These are phyloP conservation scores for Ochropleura leucogaster DNA, from an alignment of 2,888 invertebrate genomes.

Conservation along the genomic window DNA sequence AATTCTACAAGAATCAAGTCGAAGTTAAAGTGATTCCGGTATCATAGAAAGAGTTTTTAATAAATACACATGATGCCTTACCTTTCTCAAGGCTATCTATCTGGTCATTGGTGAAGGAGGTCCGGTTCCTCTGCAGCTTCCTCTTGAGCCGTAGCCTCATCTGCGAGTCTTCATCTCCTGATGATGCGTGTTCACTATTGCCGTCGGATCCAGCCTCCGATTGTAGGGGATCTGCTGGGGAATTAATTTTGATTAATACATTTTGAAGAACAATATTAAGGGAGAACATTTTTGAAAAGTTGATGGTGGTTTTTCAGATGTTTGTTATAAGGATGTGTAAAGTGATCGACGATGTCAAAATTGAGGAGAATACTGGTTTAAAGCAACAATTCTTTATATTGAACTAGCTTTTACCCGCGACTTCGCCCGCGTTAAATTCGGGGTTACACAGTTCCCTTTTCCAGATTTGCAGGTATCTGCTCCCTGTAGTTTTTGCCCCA, in stretches of 20 bases:
- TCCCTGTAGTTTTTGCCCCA: no score
- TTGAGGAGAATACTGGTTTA: no score
- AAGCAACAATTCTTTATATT: no score
- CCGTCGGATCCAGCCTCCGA: constrained; percentile 94
- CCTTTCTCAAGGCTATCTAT: constrained; percentile 99
- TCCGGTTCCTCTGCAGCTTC: constrained; percentile 98
- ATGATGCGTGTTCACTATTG: constrained; percentile 97
- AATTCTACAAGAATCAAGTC: not conserved
- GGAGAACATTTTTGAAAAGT: not conserved
- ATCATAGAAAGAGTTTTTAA: not conserved
- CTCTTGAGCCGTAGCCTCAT: constrained; percentile 97
- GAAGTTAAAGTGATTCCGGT: not conserved
- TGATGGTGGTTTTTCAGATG: no score
- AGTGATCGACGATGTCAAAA: no score
- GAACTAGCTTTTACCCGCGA: no score
- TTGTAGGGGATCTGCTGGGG: constrained; percentile 89
- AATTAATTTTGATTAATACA: constrained; percentile 26
- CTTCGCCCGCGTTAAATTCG: no score
- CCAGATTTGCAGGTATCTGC: no score
- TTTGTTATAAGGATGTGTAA: no score
- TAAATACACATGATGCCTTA: constrained; percentile 79
- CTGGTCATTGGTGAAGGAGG: constrained; percentile 99
- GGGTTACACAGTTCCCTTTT: no score
- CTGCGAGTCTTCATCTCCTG: constrained; percentile 97
- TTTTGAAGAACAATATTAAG: not conserved